Base-by-base conservation (phyloP, 2,888 invertebrate genomes). In the Ephialtes manifestator region DNA sequence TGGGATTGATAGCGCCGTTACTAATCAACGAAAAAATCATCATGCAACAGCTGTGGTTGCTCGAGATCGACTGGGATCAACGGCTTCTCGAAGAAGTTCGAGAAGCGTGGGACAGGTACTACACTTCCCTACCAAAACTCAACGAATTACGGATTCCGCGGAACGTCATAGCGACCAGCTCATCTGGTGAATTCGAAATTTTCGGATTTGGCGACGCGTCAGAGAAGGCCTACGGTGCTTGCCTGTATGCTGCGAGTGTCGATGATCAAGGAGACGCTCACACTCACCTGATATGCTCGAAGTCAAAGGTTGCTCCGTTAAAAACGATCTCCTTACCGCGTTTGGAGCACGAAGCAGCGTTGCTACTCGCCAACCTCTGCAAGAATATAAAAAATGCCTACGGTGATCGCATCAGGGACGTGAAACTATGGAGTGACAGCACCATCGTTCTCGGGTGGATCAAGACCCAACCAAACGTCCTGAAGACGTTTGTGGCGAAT, bases 1-100 rank as follows among this genome's bases (percentile, higher is more conserved):
- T 84, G 4, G 76, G 86, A 10, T 60, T 86, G 1, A 39, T 84
- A 0, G 55, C 72, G 7, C 84, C 86, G 15, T 5, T 84, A 4
- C 48, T 82, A 1, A 79, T 86, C 0, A 51, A 4, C 0, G 80
- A 79, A n/a, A n/a, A n/a, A n/a, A n/a, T n/a, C n/a, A n/a, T n/a
- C n/a, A n/a, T n/a, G n/a, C n/a, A n/a, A n/a, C 51, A 10, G n/a
- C 55, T 31, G 5, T 85, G 81, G 81, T n/a, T 0, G 1, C 46
- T n/a, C 0, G 76, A 83, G 0, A 24, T 78, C 8, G 65, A 72
- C 0, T 84, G 80, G 72, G 84, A 80, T 24, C 58, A 81, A 28
- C 11, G 4, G 1, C 3, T 58, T 15, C 58, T 28, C 31, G 31
- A 31, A 13, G 58, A 58, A 28, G 10, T 13, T 4, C 4, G 10